These are phyloP conservation scores for Lytechinus pictus DNA, from an alignment of 35 echinoderm and acorn worm genomes.

Conservation along the genomic window DNA sequence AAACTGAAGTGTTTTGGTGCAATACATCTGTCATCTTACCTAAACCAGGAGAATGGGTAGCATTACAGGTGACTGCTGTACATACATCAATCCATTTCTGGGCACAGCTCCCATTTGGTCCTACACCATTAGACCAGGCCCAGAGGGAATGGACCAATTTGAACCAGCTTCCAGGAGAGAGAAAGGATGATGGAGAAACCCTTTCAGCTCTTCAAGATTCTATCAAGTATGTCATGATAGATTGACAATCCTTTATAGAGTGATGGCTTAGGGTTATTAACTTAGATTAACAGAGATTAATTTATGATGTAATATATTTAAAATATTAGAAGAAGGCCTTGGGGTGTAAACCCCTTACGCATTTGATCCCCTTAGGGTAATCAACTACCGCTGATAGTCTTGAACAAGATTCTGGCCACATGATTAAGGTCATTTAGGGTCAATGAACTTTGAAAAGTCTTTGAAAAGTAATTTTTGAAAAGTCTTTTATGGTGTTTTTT, in stretches of 20 bases:
- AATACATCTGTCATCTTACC: constrained; percentile 64
- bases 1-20: constrained; percentile 57
- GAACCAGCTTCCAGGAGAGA: constrained; percentile 1
- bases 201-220: constrained; percentile 70
- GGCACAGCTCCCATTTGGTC: constrained; percentile 82
- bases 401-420: too few species aligned
- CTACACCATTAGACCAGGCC: constrained; percentile 63
- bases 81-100: constrained; percentile 83
- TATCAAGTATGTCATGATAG: constrained; percentile 76
- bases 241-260: background rate
- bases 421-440: too few species aligned
- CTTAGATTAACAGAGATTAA: too few species aligned
- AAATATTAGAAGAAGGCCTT: too few species aligned
- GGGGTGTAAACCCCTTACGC: too few species aligned
- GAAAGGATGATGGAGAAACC: constrained; percentile 79
- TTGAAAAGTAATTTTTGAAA: too few species aligned
- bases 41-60: constrained; percentile 58
- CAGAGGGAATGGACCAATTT: constrained; percentile 51
- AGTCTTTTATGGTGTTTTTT: too few species aligned
- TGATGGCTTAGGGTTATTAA: too few species aligned
- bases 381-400: too few species aligned
- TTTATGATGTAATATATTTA: too few species aligned
- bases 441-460: too few species aligned
- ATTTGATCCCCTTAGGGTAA: too few species aligned
- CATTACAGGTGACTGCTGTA: constrained; percentile 75